phyloP scores from a whole-genome alignment of 2,113 vertebrate species.

The Nematolebias whitei region DNA sequence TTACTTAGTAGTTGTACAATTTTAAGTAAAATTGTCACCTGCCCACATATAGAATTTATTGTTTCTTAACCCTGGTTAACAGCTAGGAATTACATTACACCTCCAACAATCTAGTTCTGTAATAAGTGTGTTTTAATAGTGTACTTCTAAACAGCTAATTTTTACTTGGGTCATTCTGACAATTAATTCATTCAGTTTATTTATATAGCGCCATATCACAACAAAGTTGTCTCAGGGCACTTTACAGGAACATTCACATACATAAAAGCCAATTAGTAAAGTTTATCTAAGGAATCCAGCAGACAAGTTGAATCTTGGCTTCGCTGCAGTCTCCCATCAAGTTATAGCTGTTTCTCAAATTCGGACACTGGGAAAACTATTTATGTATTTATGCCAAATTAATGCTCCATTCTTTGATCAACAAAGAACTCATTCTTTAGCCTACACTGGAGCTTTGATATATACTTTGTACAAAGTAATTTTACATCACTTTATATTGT shows the following conservation, averaged over 20 bases:
- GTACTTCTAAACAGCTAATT: slow-evolving; percentile 7
- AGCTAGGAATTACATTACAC: background rate
- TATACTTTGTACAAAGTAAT: too few species aligned
- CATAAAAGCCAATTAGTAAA: too few species aligned
- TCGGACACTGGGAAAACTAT: background rate
- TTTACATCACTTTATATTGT: too few species aligned
- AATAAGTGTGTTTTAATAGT: background rate
- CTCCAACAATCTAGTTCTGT: background rate
- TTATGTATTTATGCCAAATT: background rate
- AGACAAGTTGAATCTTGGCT: too few species aligned
- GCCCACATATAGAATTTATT: background rate
- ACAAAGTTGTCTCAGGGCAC: too few species aligned
- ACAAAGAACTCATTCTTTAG: background rate
- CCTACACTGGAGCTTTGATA: background rate
- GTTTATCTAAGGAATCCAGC: too few species aligned
- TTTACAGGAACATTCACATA: too few species aligned
- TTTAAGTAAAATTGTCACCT: background rate
- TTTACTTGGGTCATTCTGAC: background rate
- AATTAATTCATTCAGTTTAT: too few species aligned
- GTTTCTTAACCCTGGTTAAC: background rate
- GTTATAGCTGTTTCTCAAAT: background rate
- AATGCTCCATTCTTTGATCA: background rate
- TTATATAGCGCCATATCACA: too few species aligned
- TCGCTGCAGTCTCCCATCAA: too few species aligned
- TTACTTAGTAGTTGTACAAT: background rate